Base-by-base conservation (phyloP, 1,140 invertebrate genomes). In the Whitmania pigra region DNA sequence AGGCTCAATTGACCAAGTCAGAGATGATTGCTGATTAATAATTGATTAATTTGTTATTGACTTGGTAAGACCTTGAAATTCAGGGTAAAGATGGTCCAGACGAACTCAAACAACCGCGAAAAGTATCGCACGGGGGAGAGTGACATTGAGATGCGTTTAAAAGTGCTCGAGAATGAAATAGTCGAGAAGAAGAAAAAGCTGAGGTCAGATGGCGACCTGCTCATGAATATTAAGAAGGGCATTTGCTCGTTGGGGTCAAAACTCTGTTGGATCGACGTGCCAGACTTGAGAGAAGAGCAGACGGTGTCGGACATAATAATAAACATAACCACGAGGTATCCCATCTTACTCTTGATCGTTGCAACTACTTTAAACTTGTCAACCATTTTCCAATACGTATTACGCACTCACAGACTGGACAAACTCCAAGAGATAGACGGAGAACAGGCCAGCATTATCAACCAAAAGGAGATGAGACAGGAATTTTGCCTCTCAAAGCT, bases 81-180 rank as follows among this genome's bases (percentile, higher is more conserved):
- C 57, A 63, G 57, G 18, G 57, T 63, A 25, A 63, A 63, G 57
- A 63, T 63, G 57, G 57, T 63, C 29, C 57, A 63, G 22, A 22
- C 29, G 29, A 63, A 22, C 11, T 63, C 57, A 15, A 63, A 63
- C 57, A 63, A 63, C 22, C 57, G 57, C 9, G 57, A 63, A 63
- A 63, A 63, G 29, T 63, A 25, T 17, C 57, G 57, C 22, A 22
- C 11, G 57, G 57, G 22, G 11, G 29, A 22, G 29, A 63, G 4
- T 7, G 57, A 63, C 11, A 63, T 63, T 13, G 57, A 63, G 29
- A 13, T 5, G 9, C 22, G 29, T 22, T 13, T 63, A 7, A 31
- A 25, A 13, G 18, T 22, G 11, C 57, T 63, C 11, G 57, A 63
- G 18, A 63, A 13, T 25, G 57, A 63, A 17, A 63, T 63, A 11